phyloP scores from a whole-genome alignment of 1,140 invertebrate species.

The Diploscapter pachys region DNA sequence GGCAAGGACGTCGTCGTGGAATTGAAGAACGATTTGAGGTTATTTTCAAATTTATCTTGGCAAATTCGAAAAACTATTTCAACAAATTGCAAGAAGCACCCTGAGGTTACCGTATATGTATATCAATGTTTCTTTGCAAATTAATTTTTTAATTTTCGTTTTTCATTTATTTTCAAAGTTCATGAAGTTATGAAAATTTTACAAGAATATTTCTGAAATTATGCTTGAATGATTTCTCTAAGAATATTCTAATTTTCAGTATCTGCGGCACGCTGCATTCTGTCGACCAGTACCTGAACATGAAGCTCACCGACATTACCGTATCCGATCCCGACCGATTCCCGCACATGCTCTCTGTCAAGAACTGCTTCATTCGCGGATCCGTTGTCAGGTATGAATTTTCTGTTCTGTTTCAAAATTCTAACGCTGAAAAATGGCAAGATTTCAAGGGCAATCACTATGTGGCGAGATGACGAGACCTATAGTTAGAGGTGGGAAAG shows the following conservation, averaged over 20 bases:
- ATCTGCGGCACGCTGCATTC: constrained; percentile 97
- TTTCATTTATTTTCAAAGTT: too few relatives aligned
- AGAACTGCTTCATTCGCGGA: constrained; percentile 97
- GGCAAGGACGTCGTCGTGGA: constrained; percentile 99
- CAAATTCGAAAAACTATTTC: constrained; percentile 3
- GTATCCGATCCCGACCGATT: constrained; percentile 68
- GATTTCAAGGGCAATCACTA: background rate
- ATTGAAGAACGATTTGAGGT: constrained; percentile 96
- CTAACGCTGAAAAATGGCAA: too few relatives aligned
- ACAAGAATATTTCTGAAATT: background rate
- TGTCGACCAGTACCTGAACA: constrained; percentile 98
- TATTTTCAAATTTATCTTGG: constrained; percentile 24
- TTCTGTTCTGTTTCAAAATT: background rate
- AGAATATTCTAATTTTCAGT: constrained; percentile 65
- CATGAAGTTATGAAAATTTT: background rate
- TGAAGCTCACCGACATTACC: constrained; percentile 93
- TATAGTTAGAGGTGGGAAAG: too few relatives aligned
- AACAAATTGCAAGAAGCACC: constrained; percentile 9
- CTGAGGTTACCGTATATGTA: background rate
- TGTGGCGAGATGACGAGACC: background rate
- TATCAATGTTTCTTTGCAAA: too few relatives aligned
- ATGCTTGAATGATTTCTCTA: background rate
- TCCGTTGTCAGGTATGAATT: constrained; percentile 76
- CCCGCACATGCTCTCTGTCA: constrained; percentile 79
- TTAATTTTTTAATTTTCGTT: too few relatives aligned